Conservation (phyloP, 1,140 invertebrate genomes). For the Drosophila pseudoobscura region DNA sequence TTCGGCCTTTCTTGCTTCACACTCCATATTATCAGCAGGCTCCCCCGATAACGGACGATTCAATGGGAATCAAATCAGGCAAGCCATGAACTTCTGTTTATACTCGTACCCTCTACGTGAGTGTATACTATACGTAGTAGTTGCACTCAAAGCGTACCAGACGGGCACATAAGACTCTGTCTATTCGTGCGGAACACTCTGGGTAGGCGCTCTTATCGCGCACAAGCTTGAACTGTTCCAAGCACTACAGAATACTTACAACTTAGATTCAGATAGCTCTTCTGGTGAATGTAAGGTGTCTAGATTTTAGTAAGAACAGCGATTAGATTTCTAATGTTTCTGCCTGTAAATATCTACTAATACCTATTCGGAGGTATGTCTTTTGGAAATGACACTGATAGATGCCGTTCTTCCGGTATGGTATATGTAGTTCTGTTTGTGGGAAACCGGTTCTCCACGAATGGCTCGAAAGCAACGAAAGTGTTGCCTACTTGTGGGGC, state of each 20-base stretch:
- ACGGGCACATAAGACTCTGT: slow-evolving; percentile 4
- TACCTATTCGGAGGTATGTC: slow-evolving; percentile 1
- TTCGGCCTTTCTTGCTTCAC: slow-evolving; percentile 48
- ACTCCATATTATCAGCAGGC: slow-evolving; percentile 2
- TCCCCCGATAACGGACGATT: slow-evolving; percentile 41
- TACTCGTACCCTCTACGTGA: background rate
- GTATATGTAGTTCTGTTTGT: too few relatives aligned
- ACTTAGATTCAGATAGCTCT: slow-evolving; percentile 26
- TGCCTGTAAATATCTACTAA: slow-evolving; percentile 12
- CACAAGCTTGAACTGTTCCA: background rate
- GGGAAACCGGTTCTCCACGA: too few relatives aligned
- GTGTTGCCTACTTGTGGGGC: too few relatives aligned
- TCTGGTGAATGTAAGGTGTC: background rate
- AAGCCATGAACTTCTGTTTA: slow-evolving; percentile 14
- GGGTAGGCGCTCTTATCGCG: slow-evolving; percentile 25
- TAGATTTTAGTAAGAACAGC: slow-evolving; percentile 21
- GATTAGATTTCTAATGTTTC: slow-evolving; percentile 22
- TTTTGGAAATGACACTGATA: slow-evolving; percentile 18
- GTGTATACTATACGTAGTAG: background rate
- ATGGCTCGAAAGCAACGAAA: background rate
- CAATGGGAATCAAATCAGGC: slow-evolving; percentile 61
- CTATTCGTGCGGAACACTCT: slow-evolving; percentile 5
- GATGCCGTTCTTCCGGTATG: background rate
- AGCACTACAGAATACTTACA: slow-evolving; percentile 23
- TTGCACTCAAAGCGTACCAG: background rate